phyloP scores from a whole-genome alignment of 2,797 vertebrate genomes.

The Macroramphosus scolopax region DNA sequence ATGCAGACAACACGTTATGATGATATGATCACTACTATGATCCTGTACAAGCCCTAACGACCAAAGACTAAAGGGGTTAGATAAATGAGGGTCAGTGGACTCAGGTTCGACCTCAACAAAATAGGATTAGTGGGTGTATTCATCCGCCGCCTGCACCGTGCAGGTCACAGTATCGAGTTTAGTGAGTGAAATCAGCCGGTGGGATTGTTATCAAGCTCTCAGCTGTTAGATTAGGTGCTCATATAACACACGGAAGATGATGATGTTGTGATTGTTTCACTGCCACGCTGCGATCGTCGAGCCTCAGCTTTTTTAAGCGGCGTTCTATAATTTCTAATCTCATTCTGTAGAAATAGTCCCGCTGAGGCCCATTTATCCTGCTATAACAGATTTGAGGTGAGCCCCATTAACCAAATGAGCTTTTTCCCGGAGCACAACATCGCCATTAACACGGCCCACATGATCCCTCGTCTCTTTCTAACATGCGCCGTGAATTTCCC shows the following conservation, averaged over 20 bases:
- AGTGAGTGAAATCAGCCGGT: conserved; percentile 40
- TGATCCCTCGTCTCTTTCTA: conserved; percentile 43
- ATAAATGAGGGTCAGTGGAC: too few species aligned
- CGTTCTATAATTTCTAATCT: conserved; percentile 62
- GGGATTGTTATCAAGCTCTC: conserved; percentile 27
- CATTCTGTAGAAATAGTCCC: conserved; percentile 60
- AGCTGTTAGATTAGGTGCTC: conserved; percentile 34
- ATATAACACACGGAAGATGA: conserved; percentile 40
- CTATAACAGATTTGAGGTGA: conserved; percentile 65
- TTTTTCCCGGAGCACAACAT: conserved; percentile 53
- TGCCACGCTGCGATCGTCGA: conserved; percentile 37
- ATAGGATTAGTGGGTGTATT: background rate
- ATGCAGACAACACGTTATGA: too few species aligned
- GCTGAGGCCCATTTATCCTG: conserved; percentile 45
- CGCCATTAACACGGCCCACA: conserved; percentile 47
- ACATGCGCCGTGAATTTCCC: conserved; percentile 17
- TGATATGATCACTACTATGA: too few species aligned
- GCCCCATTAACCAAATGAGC: conserved; percentile 72
- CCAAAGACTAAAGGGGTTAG: too few species aligned
- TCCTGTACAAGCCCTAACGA: too few species aligned
- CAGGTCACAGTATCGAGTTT: conserved; percentile 41
- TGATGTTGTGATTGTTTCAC: conserved; percentile 57
- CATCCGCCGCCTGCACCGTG: conserved; percentile 9
- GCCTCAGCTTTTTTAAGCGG: conserved; percentile 22
- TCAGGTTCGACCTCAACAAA: too few species aligned